A percentile compares a stretch with the other conserved stretches of the same genome.
Conservation (phyloP, 2,888 invertebrate species). For the Scaptomyza polygonia region DNA sequence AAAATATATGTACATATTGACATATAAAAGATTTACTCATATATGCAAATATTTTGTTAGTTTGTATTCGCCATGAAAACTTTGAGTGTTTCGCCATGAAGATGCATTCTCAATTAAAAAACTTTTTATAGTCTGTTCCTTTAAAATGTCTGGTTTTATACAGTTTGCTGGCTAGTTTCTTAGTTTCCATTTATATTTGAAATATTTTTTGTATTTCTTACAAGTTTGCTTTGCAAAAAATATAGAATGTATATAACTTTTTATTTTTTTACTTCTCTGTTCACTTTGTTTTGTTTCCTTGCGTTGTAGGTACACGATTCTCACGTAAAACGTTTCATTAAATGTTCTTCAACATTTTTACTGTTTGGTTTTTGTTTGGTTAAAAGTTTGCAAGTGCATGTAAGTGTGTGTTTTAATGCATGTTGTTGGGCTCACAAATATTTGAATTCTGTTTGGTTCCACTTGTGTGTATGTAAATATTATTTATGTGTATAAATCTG, state of each 20-base stretch:
- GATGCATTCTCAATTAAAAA: slow-evolving; percentile 46
- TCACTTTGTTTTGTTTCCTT: slow-evolving; percentile 54
- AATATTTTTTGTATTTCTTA: slow-evolving; percentile 34
- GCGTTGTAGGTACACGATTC: slow-evolving; percentile 78
- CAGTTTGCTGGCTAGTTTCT: slow-evolving; percentile 57
- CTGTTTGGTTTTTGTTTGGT: slow-evolving; percentile 27
- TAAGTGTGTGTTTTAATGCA: not conserved
- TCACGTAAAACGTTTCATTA: slow-evolving; percentile 68
- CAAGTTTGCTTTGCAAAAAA: slow-evolving; percentile 77
- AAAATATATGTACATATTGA: slow-evolving; percentile 69
- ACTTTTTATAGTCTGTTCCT: slow-evolving; percentile 48
- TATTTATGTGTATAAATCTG: slow-evolving; percentile 37
- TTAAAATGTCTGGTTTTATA: slow-evolving; percentile 59
- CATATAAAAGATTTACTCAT: slow-evolving; percentile 50
- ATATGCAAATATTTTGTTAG: slow-evolving; percentile 38
- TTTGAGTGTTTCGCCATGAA: slow-evolving; percentile 20
- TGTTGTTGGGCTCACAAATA: slow-evolving; percentile 32
- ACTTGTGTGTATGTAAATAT: slow-evolving; percentile 38
- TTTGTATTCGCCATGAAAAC: slow-evolving; percentile 26
- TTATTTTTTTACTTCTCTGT: slow-evolving; percentile 29
- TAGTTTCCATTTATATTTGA: slow-evolving; percentile 24
- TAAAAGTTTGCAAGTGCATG: slow-evolving; percentile 44
- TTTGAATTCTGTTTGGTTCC: slow-evolving; percentile 34
- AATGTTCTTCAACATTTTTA: slow-evolving; percentile 50
- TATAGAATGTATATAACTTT: slow-evolving; percentile 67